These are phyloP conservation scores for Melanotaenia boesemani DNA, from an alignment of 2,797 vertebrate genomes.

Conservation along the genomic window DNA sequence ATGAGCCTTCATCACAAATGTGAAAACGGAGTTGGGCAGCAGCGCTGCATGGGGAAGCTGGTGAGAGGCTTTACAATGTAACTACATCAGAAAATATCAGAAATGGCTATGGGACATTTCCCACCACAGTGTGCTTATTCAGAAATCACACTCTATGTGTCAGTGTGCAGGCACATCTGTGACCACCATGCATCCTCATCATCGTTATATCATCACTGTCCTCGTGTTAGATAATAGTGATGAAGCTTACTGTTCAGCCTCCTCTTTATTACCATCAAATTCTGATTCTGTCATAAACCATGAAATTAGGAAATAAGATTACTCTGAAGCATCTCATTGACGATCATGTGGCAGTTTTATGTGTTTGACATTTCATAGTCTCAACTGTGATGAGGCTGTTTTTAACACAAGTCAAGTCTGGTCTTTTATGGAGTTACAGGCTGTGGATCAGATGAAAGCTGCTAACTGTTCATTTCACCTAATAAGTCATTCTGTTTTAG, in stretches of 20 bases:
- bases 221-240: conserved; percentile 59
- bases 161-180: conserved; percentile 70
- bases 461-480: neutral
- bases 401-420: conserved; percentile 3
- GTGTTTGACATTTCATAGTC: conserved; percentile 30
- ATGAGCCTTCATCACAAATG: conserved; percentile 99
- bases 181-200: conserved; percentile 59
- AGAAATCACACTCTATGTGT: conserved; percentile 72
- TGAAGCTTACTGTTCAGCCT: conserved; percentile 41
- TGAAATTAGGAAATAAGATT: conserved; percentile 29
- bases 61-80: conserved; percentile 81
- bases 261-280: conserved; percentile 17
- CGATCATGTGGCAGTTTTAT: conserved; percentile 16
- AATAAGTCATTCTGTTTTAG: neutral
- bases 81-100: conserved; percentile 26
- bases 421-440: neutral
- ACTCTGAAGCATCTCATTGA: neutral
- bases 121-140: conserved; percentile 74
- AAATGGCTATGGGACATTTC: conserved; percentile 42
- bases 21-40: conserved; percentile 88
- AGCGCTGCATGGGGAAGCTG: conserved; percentile 98
- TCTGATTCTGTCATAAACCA: conserved; percentile 26
- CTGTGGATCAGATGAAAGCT: neutral
- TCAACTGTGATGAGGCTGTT: neutral
- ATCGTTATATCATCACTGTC: conserved; percentile 73